phyloP scores from a whole-genome alignment of 2,797 vertebrate species.

The Pangasius sanitwongsei region DNA sequence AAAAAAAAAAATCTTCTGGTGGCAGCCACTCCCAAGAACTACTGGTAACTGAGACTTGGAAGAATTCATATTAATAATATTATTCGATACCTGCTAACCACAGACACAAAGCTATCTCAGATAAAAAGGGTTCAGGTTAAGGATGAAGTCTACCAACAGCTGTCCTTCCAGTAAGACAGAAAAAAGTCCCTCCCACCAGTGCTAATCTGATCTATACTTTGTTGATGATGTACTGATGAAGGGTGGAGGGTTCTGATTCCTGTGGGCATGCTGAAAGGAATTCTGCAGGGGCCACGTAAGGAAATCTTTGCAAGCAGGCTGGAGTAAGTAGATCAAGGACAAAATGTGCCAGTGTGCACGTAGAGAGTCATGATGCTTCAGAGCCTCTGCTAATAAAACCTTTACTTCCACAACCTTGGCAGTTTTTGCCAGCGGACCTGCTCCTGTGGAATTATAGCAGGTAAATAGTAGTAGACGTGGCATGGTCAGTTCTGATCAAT shows the following conservation, averaged over 20 bases:
- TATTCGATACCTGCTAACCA: not conserved
- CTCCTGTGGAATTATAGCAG: not conserved
- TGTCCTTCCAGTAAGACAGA: not conserved
- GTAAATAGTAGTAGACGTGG: not conserved
- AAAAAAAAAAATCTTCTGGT: not conserved
- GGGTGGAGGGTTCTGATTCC: not conserved
- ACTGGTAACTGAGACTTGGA: not conserved
- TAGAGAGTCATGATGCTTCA: not conserved
- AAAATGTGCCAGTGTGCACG: not conserved
- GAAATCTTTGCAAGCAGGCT: not conserved
- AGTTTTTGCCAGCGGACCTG: not conserved
- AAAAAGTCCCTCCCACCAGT: not conserved
- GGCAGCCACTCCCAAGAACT: not conserved
- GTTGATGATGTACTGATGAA: not conserved
- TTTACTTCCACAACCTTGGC: not conserved
- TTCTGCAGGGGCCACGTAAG: not conserved
- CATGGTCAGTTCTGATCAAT: not conserved
- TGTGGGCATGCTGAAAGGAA: not conserved
- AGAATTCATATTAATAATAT: not conserved
- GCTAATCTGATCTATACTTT: not conserved
- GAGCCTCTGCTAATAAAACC: not conserved
- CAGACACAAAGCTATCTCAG: not conserved
- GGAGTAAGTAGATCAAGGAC: constrained; percentile 6
- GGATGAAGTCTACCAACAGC: not conserved
- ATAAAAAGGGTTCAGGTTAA: not conserved